A percentile compares a stretch with the other conserved stretches of the same genome.
Evolutionary conservation across 1,140 invertebrate species (phyloP).

Genomic region (Macrobrachium rosenbergii): DNA sequence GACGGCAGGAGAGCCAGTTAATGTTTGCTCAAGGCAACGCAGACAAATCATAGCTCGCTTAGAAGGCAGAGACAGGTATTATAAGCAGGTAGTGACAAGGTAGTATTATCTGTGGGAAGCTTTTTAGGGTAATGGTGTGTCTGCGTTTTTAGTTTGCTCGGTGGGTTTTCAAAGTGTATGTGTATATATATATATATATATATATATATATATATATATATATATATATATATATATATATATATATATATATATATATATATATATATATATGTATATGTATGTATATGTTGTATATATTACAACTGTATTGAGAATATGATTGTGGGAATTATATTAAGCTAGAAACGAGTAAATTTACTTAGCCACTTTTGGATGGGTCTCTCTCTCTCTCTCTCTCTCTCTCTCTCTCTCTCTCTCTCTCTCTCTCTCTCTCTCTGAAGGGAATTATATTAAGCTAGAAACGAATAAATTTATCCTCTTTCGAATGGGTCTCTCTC

Average conservation of each 20-base stretch:
- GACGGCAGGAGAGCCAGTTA: no score
- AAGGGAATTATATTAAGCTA: no score
- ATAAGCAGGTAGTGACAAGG: no score
- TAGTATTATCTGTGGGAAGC: no score
- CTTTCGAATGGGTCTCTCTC: constrained; percentile 18
- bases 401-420: constrained; percentile 35
- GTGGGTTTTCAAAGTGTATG: not conserved
- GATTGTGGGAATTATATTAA: not conserved
- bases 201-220: constrained; percentile 21
- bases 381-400: constrained; percentile 27
- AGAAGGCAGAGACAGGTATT: no score
- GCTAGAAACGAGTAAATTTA: no score
- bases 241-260: constrained; percentile 37
- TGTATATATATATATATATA: constrained; percentile 9
- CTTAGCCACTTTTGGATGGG: not conserved
- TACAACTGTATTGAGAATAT: not conserved
- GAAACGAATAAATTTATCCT: no score
- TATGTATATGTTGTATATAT: not conserved
- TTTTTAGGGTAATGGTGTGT: no score
- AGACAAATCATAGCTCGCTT: no score
- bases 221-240: constrained; percentile 25
- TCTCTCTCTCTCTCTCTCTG: constrained; percentile 35
- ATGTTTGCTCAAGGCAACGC: no score
- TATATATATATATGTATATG: constrained; percentile 24
- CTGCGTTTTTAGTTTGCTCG: no score